phyloP scores from a whole-genome alignment of 2,888 invertebrate genomes.

The Linyphia triangularis region DNA sequence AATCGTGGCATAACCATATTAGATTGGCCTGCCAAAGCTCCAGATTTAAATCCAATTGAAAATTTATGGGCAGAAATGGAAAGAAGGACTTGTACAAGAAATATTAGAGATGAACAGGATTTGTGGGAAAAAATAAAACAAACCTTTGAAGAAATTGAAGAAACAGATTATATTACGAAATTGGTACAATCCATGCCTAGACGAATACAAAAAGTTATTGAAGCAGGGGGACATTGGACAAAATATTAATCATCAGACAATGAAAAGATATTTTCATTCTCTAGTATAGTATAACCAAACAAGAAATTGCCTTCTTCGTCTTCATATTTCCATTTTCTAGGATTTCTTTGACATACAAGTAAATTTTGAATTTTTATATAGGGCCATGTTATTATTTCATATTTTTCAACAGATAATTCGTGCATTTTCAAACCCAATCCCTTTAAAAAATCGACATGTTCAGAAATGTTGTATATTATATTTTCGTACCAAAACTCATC shows the following conservation, averaged over 20 bases:
- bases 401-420: background rate
- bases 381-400: background rate
- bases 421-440: background rate
- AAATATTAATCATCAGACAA: background rate
- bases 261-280: background rate
- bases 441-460: background rate
- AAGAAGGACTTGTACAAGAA: background rate
- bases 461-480: background rate
- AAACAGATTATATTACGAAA: background rate
- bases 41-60: conserved; percentile 48
- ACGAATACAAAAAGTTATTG: conserved; percentile 12
- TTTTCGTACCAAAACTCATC: background rate
- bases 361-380: background rate
- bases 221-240: background rate
- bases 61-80: conserved; percentile 34
- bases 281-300: background rate
- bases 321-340: background rate
- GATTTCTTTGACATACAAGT: background rate
- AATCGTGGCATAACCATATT: background rate
- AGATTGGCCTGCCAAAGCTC: conserved; percentile 5
- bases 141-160: background rate
- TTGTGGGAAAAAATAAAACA: background rate
- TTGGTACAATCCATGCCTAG: conserved; percentile 20
- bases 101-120: background rate
- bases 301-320: background rate